Evolutionary conservation across 2,888 invertebrate species (phyloP), one percentile per base, ranked within the genome.

Genomic region (Phragmatobia fuliginosa): DNA sequence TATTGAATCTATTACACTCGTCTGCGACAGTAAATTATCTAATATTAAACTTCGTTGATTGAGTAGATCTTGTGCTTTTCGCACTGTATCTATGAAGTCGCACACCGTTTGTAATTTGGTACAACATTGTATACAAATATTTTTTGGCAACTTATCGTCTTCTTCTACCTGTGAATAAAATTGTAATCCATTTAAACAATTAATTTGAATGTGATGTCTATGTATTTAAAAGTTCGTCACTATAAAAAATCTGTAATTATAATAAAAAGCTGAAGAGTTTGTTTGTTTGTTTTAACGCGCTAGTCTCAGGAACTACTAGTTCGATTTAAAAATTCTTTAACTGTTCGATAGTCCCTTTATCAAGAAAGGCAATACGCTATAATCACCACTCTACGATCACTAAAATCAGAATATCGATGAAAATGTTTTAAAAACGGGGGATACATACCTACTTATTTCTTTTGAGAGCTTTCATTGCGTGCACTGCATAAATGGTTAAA

Each of bases 141-240:
- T 96, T 93, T 97, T 97, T 11, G 97, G 96, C 76, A 97, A 91
- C 82, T 95, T 96, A 85, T 97, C 97, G 86, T 97, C 96, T 82
- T 95, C 92, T 66, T 96, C 96, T 71, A 97, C 96, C 97, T 97
- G 88, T 66, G 88, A 89, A n/a, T n/a, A n/a, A n/a, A n/a, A 63
- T 25, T 31, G 16, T 10, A 33, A 52, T 14, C 31, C n/a, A 60
- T n/a, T n/a, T 11, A 32, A 10, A 1, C 18, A 14, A 28, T 21
- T 32, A 25, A 60, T 21, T 33, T 60, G 21, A 59, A 2, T 21
- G 32, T 31, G 14, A 16, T 28, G 16, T n/a, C 8, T 45, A 45
- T 14, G 31, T 21, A 6, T 11, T n/a, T 16, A 63, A 33, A 63
- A n/a, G 16, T 64, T 49, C 10, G 3, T 10, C 8, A 16, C 16